These are phyloP conservation scores for Entomobrya proxima DNA, from an alignment of 2,888 invertebrate species.

Conservation along the genomic window DNA sequence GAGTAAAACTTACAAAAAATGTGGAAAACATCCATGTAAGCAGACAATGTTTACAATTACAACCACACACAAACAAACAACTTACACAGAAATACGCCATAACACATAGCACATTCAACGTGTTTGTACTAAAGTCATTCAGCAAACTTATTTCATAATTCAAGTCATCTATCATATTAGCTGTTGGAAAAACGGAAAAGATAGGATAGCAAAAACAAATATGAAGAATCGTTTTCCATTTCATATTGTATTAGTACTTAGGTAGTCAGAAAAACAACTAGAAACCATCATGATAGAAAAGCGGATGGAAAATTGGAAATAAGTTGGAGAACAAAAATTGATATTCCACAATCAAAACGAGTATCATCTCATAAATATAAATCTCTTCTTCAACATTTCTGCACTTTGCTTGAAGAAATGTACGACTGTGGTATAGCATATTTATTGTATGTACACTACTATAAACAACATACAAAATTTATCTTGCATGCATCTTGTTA, in stretches of 20 bases:
- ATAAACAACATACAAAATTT: constrained; percentile 40
- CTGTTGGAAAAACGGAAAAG: not conserved
- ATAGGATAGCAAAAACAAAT: constrained; percentile 22
- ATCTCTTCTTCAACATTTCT: constrained; percentile 54
- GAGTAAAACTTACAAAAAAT: too few relatives aligned
- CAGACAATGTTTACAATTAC: too few relatives aligned
- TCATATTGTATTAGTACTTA: too few relatives aligned
- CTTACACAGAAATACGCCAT: not conserved
- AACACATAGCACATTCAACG: not conserved
- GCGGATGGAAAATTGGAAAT: constrained; percentile 17
- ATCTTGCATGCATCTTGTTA: constrained; percentile 57
- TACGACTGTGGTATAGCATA: too few relatives aligned
- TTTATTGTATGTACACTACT: too few relatives aligned
- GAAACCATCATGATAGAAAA: not conserved
- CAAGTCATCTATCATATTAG: not conserved
- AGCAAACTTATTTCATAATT: constrained; percentile 34
- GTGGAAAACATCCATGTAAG: too few relatives aligned
- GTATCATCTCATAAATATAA: constrained; percentile 63
- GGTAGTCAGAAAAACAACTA: not conserved
- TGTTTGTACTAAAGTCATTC: constrained; percentile 22
- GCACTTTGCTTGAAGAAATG: constrained; percentile 46
- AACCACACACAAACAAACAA: not conserved
- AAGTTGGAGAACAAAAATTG: constrained; percentile 42
- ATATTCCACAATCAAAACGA: constrained; percentile 60
- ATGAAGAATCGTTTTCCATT: not conserved